Base-by-base conservation (phyloP, 2,113 vertebrate genomes). In the Micronisus gabar region DNA sequence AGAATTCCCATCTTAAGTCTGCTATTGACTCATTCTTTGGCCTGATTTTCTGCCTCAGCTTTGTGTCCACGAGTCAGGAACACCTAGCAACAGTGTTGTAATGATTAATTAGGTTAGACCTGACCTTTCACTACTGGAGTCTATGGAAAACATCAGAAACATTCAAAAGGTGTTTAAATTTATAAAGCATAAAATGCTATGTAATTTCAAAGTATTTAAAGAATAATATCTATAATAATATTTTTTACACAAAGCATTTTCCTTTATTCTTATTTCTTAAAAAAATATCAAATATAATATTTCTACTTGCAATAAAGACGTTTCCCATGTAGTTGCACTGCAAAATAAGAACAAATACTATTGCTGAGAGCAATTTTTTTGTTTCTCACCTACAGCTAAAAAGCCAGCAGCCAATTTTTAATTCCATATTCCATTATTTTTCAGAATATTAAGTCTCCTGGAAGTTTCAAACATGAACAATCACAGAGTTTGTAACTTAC, bases 11-110 rank as follows among this genome's bases (percentile, higher is more conserved):
- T 81, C 65, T 55, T 6, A 74, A 59, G 20, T 38, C 81, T 91
- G 81, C 81, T 67, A 17, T 41, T 93, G 90, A 95, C 67, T 97
- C 93, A 95, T 91, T 79, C 78, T 36, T 34, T 95, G 89, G 84
- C 89, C 86, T 41, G 20, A 45, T 94, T 91, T 81, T 62, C 52
- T 83, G 90, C 73, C 43, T 72, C n/a, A 41, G 93, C 48, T 79
- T 68, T 56, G 11, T 87, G 81, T 87, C 56, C 73, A 94, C 38
- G 62, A 75, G 56, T 47, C 2, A 3, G 61, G 86, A 91, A 62
- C 72, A 85, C 56, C 48, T 82, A 71, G 73, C 81, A 92, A 85
- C 76, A 59, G 25, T 7, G 30, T 29, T 75, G 52, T 68, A 83
- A 45, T 32, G 40, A 73, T 79, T 88, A 80, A 90, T 88, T 61